Evolutionary conservation across 2,113 vertebrate genomes (phyloP).

Genomic region (Thamnophis sirtalis): DNA sequence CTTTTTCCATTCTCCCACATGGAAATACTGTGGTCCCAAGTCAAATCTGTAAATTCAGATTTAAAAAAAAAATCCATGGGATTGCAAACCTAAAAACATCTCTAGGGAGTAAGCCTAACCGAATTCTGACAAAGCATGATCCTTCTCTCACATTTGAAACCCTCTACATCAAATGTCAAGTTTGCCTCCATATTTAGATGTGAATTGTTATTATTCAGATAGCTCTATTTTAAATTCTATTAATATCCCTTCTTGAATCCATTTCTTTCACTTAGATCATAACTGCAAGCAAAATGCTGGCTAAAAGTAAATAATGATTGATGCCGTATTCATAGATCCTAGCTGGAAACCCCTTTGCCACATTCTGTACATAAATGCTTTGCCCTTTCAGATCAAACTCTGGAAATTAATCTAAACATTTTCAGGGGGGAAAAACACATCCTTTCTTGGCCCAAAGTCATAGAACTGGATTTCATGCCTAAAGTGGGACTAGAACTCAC

Average conservation of each 20-base stretch:
- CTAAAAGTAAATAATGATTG: neutral
- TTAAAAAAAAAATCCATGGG: neutral
- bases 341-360: neutral
- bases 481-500: too few relatives aligned
- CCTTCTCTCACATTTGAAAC: neutral
- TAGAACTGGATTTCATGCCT: too few relatives aligned
- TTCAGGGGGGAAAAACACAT: neutral
- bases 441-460: too few relatives aligned
- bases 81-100: neutral
- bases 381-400: neutral
- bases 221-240: neutral
- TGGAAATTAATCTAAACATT: neutral
- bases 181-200: neutral
- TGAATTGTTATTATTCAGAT: neutral
- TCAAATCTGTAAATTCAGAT: neutral
- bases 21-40: neutral
- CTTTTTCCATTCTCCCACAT: neutral
- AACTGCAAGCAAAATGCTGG: neutral
- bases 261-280: neutral
- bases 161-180: neutral
- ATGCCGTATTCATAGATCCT: neutral
- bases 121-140: neutral
- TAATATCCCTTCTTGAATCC: neutral
- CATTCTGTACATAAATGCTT: neutral
- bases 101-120: neutral